Evolutionary conservation across 2,888 invertebrate species (phyloP).

Genomic region (Brachynemurus nebulosus): DNA sequence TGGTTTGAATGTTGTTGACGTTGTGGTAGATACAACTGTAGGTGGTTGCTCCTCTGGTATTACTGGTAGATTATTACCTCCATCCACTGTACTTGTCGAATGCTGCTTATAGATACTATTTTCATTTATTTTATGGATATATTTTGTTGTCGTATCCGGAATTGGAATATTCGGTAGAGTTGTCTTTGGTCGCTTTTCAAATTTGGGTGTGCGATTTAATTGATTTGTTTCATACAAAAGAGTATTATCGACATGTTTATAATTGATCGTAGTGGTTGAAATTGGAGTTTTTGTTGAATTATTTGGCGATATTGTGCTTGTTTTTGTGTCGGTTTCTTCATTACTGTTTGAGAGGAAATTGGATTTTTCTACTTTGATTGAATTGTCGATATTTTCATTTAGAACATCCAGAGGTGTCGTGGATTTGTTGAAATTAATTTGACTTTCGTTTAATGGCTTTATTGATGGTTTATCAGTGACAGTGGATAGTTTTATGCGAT

Average conservation of each 20-base stretch:
- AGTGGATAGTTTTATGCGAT: too few species aligned
- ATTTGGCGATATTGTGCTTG: background rate
- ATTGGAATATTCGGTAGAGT: background rate
- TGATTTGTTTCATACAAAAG: background rate
- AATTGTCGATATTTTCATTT: too few species aligned
- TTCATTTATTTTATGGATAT: background rate
- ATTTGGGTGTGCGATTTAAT: too few species aligned
- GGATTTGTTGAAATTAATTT: too few species aligned
- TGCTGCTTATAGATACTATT: constrained; percentile 11
- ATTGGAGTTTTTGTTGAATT: background rate
- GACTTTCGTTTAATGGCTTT: too few species aligned
- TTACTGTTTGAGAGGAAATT: background rate
- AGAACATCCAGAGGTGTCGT: too few species aligned
- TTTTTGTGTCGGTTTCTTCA: background rate
- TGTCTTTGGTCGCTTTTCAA: background rate
- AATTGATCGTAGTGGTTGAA: background rate
- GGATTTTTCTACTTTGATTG: background rate
- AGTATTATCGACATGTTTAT: background rate
- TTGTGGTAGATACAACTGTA: constrained; percentile 9
- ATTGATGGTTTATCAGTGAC: too few species aligned
- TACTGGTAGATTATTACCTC: constrained; percentile 10
- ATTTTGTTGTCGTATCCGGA: background rate
- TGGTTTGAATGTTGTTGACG: constrained; percentile 26
- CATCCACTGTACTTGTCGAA: constrained; percentile 8
- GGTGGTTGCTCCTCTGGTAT: constrained; percentile 12